Base-by-base conservation (phyloP, 2,797 vertebrate genomes). In the Falco rusticolus region DNA sequence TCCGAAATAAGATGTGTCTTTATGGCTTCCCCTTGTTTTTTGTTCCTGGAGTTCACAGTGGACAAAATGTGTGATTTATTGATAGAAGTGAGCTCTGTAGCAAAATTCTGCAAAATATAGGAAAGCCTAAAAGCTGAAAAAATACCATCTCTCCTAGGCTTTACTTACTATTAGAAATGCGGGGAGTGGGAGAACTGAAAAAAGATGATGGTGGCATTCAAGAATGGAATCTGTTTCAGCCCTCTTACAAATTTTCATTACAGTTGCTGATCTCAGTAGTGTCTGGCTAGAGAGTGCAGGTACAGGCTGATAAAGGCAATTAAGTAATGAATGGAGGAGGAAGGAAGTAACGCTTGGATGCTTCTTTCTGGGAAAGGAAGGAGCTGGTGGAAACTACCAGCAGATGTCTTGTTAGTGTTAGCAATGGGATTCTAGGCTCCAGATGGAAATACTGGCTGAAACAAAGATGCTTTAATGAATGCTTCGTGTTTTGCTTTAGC, bases 51-150 rank as follows among this genome's bases (percentile, higher is more conserved):
- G 41, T 91, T 95, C 69, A 79, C 54, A 29, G 60, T 81, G 83
- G 51, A 75, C 70, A 84, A 90, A 91, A 91, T 66, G 63, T 88
- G 14, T 86, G 89, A 61, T 70, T 93, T 88, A 70, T 89, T 92
- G 79, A 68, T 66, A 92, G 93, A 80, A 50, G 39, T 45, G 57
- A 91, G 24, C n/a, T 89, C 37, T 78, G 37, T 85, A 57, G 31
- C 24, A 82, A 86, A 90, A 60, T 45, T 24, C 14, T 69, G 24
- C 43, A 45, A 45, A 45, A 45, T 17, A 17, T 45, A 45, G 45
- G 45, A 45, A 85, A 69, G 16, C 41, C 41, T 80, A 26, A 69
- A 81, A 53, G 22, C 14, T 24, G 56, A 31, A 59, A 82, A 77
- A 54, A 43, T 39, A 6, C 20, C 15, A 12, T 24, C 39, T 79